Percentiles rank a stretch among this genome's conserved stretches.
Conservation (phyloP, 1,140 invertebrate species). For the Triops longicaudatus region DNA sequence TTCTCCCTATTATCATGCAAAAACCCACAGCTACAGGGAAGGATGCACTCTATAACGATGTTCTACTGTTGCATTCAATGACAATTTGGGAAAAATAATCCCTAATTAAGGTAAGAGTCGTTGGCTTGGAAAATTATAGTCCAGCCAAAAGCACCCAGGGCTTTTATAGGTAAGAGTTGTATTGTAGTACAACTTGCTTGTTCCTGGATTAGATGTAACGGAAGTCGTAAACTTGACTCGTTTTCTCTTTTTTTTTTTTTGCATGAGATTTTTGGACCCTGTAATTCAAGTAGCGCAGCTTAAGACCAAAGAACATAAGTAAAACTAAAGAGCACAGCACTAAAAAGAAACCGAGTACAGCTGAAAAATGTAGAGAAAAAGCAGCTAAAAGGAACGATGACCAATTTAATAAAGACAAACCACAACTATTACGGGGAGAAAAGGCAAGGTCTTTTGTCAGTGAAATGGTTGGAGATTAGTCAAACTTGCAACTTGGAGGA, state of each 20-base stretch:
- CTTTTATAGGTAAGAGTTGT: conserved; percentile 4
- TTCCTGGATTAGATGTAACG: background rate
- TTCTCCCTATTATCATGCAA: too few species aligned
- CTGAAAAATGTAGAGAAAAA: background rate
- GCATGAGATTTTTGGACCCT: background rate
- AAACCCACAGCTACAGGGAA: too few species aligned
- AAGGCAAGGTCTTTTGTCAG: background rate
- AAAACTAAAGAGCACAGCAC: background rate
- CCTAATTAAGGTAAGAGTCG: conserved; percentile 15
- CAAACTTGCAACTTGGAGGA: too few species aligned
- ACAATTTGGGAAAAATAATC: conserved; percentile 4
- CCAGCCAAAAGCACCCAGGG: conserved; percentile 1
- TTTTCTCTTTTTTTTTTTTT: background rate
- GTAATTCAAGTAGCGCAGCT: background rate
- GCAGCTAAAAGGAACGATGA: background rate
- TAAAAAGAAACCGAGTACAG: background rate
- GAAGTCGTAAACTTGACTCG: background rate
- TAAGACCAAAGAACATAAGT: background rate
- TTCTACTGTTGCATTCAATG: background rate
- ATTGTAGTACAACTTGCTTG: background rate
- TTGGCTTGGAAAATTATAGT: conserved; percentile 15
- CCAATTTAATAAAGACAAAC: background rate
- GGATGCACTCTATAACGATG: background rate
- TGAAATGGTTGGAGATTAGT: background rate
- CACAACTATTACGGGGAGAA: background rate